These are phyloP conservation scores for Styela clava DNA, from an alignment of 23 tunicate species.

Conservation along the genomic window DNA sequence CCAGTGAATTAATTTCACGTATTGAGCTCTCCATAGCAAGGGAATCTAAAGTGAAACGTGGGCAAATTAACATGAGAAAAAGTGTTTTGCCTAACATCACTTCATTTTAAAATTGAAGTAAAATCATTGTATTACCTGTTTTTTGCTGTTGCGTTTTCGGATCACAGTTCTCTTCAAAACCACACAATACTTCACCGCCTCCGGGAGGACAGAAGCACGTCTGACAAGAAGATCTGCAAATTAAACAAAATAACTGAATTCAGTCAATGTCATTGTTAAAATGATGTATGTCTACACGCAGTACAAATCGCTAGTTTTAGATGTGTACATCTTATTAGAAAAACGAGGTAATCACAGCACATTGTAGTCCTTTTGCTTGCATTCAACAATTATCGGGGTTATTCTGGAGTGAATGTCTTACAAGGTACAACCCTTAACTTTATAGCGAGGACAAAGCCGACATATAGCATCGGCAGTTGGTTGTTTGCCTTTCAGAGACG, in stretches of 20 bases:
- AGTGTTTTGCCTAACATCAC: background rate
- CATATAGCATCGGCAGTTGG: too few relatives aligned
- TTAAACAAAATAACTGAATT: too few relatives aligned
- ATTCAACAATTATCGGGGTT: background rate
- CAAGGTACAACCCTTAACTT: too few relatives aligned
- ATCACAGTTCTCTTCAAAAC: conserved; percentile 37
- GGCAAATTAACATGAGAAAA: background rate
- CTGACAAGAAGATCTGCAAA: conserved; percentile 41
- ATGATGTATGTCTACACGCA: too few relatives aligned
- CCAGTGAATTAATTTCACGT: conserved; percentile 13
- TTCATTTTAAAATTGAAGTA: background rate
- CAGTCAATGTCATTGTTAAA: too few relatives aligned
- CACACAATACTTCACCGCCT: conserved; percentile 67
- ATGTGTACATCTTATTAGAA: background rate
- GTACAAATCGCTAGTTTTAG: background rate
- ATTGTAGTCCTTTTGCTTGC: background rate
- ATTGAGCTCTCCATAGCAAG: conserved; percentile 25
- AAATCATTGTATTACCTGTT: background rate
- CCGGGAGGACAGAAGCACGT: conserved; percentile 70
- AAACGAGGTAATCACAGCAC: background rate
- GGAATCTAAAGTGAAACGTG: background rate
- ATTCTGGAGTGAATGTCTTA: too few relatives aligned
- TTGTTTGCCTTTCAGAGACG: background rate
- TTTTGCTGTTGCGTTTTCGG: background rate
- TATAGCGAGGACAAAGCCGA: too few relatives aligned